Evolutionary conservation across 64 coral and sea anemone genomes (phyloP).

Genomic region (Montipora foliosa): DNA sequence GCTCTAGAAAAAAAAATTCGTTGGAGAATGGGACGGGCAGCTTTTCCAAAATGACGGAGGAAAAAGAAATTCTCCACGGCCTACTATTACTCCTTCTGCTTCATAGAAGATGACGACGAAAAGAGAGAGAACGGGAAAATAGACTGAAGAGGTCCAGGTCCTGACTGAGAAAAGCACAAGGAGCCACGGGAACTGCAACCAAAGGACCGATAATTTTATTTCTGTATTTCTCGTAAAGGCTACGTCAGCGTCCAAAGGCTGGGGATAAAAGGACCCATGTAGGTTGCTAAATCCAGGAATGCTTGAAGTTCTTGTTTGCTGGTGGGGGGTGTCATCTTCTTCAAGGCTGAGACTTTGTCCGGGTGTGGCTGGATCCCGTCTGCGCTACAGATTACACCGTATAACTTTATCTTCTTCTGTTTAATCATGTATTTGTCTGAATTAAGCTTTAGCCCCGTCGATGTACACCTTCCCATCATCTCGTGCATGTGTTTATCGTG

Average conservation of each 20-base stretch:
- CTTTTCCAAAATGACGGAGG: no score
- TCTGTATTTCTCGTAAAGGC: no score
- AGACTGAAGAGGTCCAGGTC: no score
- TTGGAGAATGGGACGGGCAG: no score
- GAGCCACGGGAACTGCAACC: no score
- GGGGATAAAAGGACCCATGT: slow-evolving; percentile 70
- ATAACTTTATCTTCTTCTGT: background rate
- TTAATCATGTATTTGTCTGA: slow-evolving; percentile 75
- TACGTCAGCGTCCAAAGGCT: slow-evolving; percentile 19
- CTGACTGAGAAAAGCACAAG: no score
- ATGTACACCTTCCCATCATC: slow-evolving; percentile 44
- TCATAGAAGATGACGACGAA: no score
- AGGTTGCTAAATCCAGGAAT: background rate
- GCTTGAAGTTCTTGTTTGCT: background rate
- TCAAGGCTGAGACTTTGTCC: slow-evolving; percentile 30
- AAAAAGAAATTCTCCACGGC: no score
- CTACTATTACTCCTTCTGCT: no score
- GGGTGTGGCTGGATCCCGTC: slow-evolving; percentile 23
- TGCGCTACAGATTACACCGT: slow-evolving; percentile 6
- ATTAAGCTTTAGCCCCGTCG: slow-evolving; percentile 54
- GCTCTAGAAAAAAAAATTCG: no score
- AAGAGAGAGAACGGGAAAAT: no score
- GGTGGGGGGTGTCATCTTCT: slow-evolving; percentile 36
- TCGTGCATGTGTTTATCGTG: slow-evolving; percentile 37
- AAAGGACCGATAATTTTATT: no score